Percentiles rank a stretch among this genome's conserved stretches.
These are phyloP conservation scores for Echinometra lucunter DNA, from an alignment of 53 echinoderm and acorn worm genomes.

Conservation along the genomic window DNA sequence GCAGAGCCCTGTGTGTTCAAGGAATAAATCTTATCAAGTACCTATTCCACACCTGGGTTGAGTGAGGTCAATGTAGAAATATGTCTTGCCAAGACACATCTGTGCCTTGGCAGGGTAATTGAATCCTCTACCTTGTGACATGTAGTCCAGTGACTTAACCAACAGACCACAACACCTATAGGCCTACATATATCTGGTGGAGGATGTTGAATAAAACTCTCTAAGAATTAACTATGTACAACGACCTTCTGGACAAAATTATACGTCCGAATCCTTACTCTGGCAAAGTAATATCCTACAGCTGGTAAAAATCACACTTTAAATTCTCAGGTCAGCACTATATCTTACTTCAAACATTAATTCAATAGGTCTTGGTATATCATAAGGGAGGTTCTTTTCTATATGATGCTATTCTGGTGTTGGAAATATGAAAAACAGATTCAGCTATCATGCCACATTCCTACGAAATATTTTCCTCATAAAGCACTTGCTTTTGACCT, in stretches of 20 bases:
- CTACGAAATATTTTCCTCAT: conserved; percentile 1
- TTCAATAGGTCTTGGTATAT: background rate
- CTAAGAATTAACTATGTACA: background rate
- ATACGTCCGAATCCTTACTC: background rate
- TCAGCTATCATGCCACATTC: conserved; percentile 10
- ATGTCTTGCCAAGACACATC: no score
- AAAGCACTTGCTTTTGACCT: conserved; percentile 37
- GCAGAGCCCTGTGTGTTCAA: no score
- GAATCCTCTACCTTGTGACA: no score
- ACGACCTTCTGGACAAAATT: background rate
- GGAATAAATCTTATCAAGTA: no score
- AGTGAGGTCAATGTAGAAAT: no score
- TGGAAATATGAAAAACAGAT: conserved; percentile 9
- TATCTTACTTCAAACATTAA: background rate
- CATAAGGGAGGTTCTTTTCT: background rate
- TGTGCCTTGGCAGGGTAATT: no score
- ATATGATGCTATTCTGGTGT: background rate
- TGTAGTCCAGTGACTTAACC: no score
- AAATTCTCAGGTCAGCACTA: background rate
- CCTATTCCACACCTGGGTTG: no score
- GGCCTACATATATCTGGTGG: no score
- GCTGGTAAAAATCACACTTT: background rate
- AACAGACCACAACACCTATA: no score
- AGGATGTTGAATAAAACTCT: no score
- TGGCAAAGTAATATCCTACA: background rate